Conservation (phyloP, 2,888 invertebrate genomes). For the Diarsia dahlii region DNA sequence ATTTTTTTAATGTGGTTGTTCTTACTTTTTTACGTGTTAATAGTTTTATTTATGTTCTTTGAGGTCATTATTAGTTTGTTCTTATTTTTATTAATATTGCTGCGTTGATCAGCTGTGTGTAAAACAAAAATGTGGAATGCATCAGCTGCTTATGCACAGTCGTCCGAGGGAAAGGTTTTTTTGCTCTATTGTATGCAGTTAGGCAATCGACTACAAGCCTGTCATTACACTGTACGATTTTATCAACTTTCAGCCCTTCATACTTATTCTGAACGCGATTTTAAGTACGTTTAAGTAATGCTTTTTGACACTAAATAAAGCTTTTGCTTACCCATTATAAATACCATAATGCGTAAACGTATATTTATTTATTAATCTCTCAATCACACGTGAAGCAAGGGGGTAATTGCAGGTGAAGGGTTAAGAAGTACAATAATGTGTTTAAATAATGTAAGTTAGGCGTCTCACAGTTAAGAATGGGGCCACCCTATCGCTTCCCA, state of each 20-base stretch:
- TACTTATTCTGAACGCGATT: conserved; percentile 32
- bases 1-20: conserved; percentile 21
- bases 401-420: conserved; percentile 49
- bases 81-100: conserved; percentile 45
- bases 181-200: conserved; percentile 29
- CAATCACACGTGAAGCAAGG: conserved; percentile 34
- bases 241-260: conserved; percentile 33
- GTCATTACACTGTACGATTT: conserved; percentile 44
- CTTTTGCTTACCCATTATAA: conserved; percentile 11
- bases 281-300: conserved; percentile 49
- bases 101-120: conserved; percentile 45
- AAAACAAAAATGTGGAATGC: conserved; percentile 47
- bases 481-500: conserved; percentile 54
- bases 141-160: conserved; percentile 53
- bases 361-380: conserved; percentile 48
- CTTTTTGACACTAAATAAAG: conserved; percentile 47
- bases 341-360: conserved; percentile 14
- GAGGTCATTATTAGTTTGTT: conserved; percentile 18
- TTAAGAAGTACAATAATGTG: conserved; percentile 47
- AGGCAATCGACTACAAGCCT: conserved; percentile 28
- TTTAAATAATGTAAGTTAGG: conserved; percentile 48
- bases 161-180: conserved; percentile 46
- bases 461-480: conserved; percentile 27
- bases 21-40: conserved; percentile 10
- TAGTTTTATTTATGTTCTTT: conserved; percentile 11